Evolutionary conservation across 2,797 vertebrate genomes (phyloP), one percentile per base, ranked within the genome.

Genomic region (Darevskia nairensis): DNA sequence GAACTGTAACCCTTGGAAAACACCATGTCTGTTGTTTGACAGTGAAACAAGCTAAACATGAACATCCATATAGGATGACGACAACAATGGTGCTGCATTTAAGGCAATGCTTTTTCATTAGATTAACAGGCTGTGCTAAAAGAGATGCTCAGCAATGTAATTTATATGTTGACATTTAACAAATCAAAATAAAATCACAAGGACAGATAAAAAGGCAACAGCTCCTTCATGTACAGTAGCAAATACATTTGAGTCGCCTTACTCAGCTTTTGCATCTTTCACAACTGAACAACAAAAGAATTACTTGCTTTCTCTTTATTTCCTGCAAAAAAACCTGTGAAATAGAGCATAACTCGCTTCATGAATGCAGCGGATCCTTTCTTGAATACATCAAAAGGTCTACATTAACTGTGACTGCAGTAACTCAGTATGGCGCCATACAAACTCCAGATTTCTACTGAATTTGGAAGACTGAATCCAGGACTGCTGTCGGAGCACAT

Each of bases 251-350:
- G 44, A 0, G 3, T 35, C 7, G 69, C 86, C 44, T 80, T 44
- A 68, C 41, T 72, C 27, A 6, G 8, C 59, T 88, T 46, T 64
- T 91, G 72, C 32, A 35, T 76, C n/a, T 50, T 27, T 41, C 8
- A 64, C 15, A 92, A 41, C 1, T 2, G 17, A 74, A 80, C 83
- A 86, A 29, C 27, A 72, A 87, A 85, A 86, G 59, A 41, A 66
- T 4, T 44, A 80, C 55, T 64, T 7, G 27, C 44, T 3, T 66
- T 27, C 79, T 41, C 68, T 85, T 69, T 71, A 82, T 21, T 23
- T 3, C 71, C 64, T 61, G 55, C 69, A 89, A 91, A 94, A 92
- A 78, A 13, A 5, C 11, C 59, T 90, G 83, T 85, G 92, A 93
- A 94, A 81, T 86, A 50, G 92, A 89, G 90, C 1, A 0, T 80